Evolutionary conservation across 2,888 invertebrate genomes (phyloP), one percentile per base, ranked within the genome.

Genomic region (Leucophenga montana): DNA sequence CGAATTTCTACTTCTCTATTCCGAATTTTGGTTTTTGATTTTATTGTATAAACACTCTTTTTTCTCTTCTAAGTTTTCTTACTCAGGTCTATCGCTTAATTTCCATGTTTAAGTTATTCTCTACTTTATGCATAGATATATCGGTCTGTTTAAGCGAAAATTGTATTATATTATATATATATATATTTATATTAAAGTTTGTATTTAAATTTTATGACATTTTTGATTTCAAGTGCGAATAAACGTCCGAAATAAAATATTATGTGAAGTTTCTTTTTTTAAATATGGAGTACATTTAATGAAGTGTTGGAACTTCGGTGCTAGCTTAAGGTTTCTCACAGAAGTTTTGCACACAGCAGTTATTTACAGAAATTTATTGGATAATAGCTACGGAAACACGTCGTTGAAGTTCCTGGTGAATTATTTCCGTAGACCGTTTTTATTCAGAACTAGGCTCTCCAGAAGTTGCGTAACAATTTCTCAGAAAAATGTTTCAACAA

Each of bases 221-320:
- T n/a, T 59, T 33, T 59, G 46, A 48, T 18, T 64, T 46, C 8
- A 64, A 64, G 27, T 64, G 62, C 62, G 62, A 64, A 64, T 48
- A 64, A 64, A 64, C 62, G 62, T 64, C 62, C 62, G 48, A 64
- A 59, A 46, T 64, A 64, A 64, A 64, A 64, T 46, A 64, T 20
- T 11, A 27, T 8, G 6, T 18, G 20, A 44, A 33, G 31, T 61
- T 39, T 61, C 5, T 61, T 22, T 57, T 57, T 57, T 27, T 57
- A 27, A 27, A 3, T 50, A n/a, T 50, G 1, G 8, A 11, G 5
- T n/a, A 50, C 2, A 50, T 39, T 11, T 1, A 54, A 54, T 8
- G 18, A 54, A 54, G 9, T 20, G 18, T 54, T 54, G 20, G 11
- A 54, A 53, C 9, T 54, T 18, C 6, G 8, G 3, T 39, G 39